phyloP scores from a whole-genome alignment of 2,113 vertebrate genomes.

The Dendropsophus ebraccatus region DNA sequence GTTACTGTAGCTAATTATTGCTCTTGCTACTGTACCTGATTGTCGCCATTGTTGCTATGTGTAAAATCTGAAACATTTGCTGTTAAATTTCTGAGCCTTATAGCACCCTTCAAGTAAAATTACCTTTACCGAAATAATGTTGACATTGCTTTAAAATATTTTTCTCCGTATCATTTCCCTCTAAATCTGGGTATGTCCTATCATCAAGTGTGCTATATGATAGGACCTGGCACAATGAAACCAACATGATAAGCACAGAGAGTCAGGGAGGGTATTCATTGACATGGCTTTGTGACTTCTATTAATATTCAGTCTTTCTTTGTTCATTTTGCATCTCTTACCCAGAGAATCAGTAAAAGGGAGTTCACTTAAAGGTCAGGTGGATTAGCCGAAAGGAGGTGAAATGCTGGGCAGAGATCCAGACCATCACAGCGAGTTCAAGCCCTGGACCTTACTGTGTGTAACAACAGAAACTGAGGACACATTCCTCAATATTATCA shows the following conservation, averaged over 20 bases:
- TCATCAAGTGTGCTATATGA: neutral
- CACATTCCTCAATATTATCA: neutral
- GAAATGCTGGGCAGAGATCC: slow-evolving; percentile 38
- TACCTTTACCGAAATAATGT: no score
- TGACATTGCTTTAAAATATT: no score
- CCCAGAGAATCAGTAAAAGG: slow-evolving; percentile 3
- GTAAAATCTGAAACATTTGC: no score
- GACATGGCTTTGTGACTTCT: slow-evolving; percentile 5
- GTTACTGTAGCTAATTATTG: no score
- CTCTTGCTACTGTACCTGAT: no score
- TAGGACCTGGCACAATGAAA: neutral
- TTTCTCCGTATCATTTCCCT: no score
- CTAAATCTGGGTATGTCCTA: no score
- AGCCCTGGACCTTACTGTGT: neutral
- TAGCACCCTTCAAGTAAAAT: no score
- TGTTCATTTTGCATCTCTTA: slow-evolving; percentile 9
- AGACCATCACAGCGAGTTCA: slow-evolving; percentile 16
- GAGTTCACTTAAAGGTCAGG: slow-evolving; percentile 43
- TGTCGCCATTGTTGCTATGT: no score
- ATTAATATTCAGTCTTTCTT: slow-evolving; percentile 20
- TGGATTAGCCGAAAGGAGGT: slow-evolving; percentile 44
- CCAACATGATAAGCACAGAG: neutral
- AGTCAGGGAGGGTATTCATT: neutral
- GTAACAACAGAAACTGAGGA: neutral
- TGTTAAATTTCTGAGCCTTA: no score